Evolutionary conservation across 2,113 vertebrate species (phyloP), one percentile per base, ranked within the genome.

Genomic region (Calonectris borealis): DNA sequence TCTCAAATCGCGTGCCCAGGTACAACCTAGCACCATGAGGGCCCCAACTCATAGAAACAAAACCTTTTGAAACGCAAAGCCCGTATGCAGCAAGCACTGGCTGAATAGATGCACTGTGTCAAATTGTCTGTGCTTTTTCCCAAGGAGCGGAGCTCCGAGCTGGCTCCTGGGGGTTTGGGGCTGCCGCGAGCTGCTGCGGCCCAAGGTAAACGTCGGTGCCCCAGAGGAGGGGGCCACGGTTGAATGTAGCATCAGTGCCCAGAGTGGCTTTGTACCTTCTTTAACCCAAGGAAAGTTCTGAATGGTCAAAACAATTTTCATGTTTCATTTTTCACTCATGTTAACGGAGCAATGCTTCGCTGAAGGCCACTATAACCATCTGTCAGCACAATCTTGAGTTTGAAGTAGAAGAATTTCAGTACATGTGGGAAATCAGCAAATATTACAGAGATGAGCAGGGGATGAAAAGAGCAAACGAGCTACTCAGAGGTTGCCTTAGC

Each of bases 221-320:
- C n/a, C 46, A 25, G 8, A 66, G n/a, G 9, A 75, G 15, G 16
- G 9, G 40, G 38, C 16, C 0, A 0, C 2, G 3, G 19, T 38
- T 44, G 25, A 13, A n/a, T 24, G n/a, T n/a, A 76, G 11, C 24
- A 20, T 51, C 58, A 16, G 49, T 7, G 2, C 52, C n/a, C 40
- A n/a, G 62, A 51, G 18, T 20, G 15, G 48, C 70, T 84, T 78
- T 86, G 51, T 79, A 32, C 9, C 29, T 68, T 78, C 25, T 55
- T 62, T 64, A 80, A 73, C 20, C 9, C 11, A 22, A 64, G 18
- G 29, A 18, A 62, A 49, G 22, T 54, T 65, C 31, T 11, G 38
- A 57, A 68, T 11, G 31, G 8, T 51, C 48, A 34, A 65, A 76
- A 48, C 34, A 25, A 34, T 26, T 32, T 49, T 70, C 26, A 3